Conservation (phyloP, 2,888 invertebrate genomes). For the Pogonocherus hispidulus region DNA sequence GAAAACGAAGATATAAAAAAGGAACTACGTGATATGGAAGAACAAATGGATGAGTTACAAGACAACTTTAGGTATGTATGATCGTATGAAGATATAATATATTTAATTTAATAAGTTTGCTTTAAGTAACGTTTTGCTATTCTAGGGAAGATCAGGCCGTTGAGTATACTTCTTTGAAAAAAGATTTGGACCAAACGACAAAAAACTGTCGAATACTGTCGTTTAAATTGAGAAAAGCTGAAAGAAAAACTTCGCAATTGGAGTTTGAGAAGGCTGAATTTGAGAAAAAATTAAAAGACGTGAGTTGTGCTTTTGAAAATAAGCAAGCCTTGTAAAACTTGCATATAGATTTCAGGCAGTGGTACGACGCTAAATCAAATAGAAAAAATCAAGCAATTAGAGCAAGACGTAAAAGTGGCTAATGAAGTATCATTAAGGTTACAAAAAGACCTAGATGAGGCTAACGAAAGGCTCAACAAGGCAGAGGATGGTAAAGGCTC, state of each 20-base stretch:
- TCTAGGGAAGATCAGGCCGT: slow-evolving; percentile 95
- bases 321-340: slow-evolving; percentile 31
- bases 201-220: slow-evolving; percentile 98
- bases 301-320: slow-evolving; percentile 52
- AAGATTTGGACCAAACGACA: slow-evolving; percentile 95
- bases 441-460: slow-evolving; percentile 80
- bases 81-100: no score
- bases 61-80: slow-evolving; percentile 84
- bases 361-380: slow-evolving; percentile 75
- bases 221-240: slow-evolving; percentile 97
- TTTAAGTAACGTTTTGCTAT: slow-evolving; percentile 6
- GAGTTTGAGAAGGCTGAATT: slow-evolving; percentile 87
- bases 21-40: slow-evolving; percentile 92
- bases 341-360: slow-evolving; percentile 69
- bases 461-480: slow-evolving; percentile 72
- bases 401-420: slow-evolving; percentile 87
- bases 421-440: slow-evolving; percentile 80
- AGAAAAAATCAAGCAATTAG: slow-evolving; percentile 83
- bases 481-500: slow-evolving; percentile 62
- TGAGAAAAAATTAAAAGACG: slow-evolving; percentile 77
- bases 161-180: slow-evolving; percentile 93
- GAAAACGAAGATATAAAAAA: slow-evolving; percentile 96
- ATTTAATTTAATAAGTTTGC: neutral
- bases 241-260: slow-evolving; percentile 87
- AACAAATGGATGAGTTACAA: slow-evolving; percentile 99